These are phyloP conservation scores for Lepus americanus DNA, from an alignment of 2,113 vertebrate genomes.

Conservation along the genomic window DNA sequence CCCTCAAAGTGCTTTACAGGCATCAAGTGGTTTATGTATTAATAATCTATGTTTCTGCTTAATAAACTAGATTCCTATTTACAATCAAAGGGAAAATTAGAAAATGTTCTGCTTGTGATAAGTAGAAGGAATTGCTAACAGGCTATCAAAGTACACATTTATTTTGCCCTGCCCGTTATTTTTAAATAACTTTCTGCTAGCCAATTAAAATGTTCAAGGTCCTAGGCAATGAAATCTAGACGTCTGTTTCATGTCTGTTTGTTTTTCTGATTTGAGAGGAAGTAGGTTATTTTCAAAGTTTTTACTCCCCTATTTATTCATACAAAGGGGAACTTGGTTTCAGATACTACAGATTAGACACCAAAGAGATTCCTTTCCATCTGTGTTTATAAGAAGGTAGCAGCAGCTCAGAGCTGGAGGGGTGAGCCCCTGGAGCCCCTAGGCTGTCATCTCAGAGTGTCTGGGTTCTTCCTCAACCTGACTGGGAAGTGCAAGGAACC, in stretches of 20 bases:
- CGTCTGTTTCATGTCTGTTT: constrained; percentile 75
- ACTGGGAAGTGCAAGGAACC: constrained; percentile 56
- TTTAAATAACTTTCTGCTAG: constrained; percentile 85
- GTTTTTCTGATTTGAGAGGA: constrained; percentile 86
- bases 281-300: constrained; percentile 18
- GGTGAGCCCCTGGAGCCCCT: neutral
- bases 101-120: constrained; percentile 75
- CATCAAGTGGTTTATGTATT: constrained; percentile 83
- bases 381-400: constrained; percentile 65
- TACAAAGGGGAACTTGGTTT: constrained; percentile 65
- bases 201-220: constrained; percentile 73
- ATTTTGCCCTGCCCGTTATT: constrained; percentile 86
- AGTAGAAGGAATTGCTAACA: constrained; percentile 80
- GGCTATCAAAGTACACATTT: constrained; percentile 77
- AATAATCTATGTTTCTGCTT: constrained; percentile 84
- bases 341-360: constrained; percentile 73
- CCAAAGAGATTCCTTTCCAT: constrained; percentile 58
- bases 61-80: constrained; percentile 86
- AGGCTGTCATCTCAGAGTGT: constrained; percentile 58
- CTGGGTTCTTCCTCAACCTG: constrained; percentile 68
- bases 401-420: neutral
- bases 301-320: constrained; percentile 27
- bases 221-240: constrained; percentile 73
- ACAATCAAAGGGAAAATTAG: constrained; percentile 84
- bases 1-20: constrained; percentile 77